These are phyloP conservation scores for human DNA, from an alignment of 2,113 vertebrate species.

Conservation along the genomic window GRCh38 chr7:26090501-26091000, in stretches of 20 bases:
- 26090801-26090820: not conserved
- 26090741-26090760: not conserved
- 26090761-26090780: not conserved
- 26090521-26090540: too few relatives aligned
- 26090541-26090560: too few relatives aligned
- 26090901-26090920: not conserved
- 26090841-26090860: not conserved
- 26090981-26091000: not conserved
- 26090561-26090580: too few relatives aligned
- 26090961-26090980: not conserved
- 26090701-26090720: not conserved
- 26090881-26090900: not conserved
- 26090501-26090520: too few relatives aligned
- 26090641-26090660: not conserved
- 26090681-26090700: not conserved
- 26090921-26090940: not conserved
- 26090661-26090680: not conserved
- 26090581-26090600: too few relatives aligned
- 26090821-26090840: not conserved
- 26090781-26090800: too few relatives aligned
- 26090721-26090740: not conserved
- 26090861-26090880: not conserved
- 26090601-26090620: too few relatives aligned
- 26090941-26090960: not conserved
- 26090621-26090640: too few relatives aligned